A percentile compares a stretch with the other conserved stretches of the same genome.
phyloP scores from a whole-genome alignment of 1,140 invertebrate genomes.

The Brachionus angularis region DNA sequence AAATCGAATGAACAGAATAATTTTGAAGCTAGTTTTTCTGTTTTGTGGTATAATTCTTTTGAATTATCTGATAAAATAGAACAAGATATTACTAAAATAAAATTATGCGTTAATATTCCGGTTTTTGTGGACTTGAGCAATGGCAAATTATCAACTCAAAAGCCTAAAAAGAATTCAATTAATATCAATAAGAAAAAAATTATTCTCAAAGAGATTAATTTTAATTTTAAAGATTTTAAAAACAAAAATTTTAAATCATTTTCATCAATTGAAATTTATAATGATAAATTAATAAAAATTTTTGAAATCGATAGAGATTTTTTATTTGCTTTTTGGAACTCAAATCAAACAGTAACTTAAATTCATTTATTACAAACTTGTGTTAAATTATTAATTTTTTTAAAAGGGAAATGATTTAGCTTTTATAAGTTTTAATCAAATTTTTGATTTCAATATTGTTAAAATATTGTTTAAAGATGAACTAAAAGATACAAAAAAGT shows the following conservation, averaged over 20 bases:
- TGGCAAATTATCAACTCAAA: neutral
- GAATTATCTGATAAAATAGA: neutral
- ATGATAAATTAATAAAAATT: neutral
- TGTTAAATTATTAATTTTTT: neutral
- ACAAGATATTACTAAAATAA: constrained; percentile 5
- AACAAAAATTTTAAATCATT: no score
- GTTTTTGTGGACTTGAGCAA: constrained; percentile 9
- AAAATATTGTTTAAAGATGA: neutral
- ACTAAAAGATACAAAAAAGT: neutral
- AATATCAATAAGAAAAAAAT: constrained; percentile 3
- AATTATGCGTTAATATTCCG: neutral
- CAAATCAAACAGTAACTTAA: neutral
- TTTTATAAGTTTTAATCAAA: constrained; percentile 16
- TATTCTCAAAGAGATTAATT: neutral
- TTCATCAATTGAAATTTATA: neutral
- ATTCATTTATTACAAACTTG: neutral
- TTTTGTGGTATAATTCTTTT: neutral
- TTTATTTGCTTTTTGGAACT: constrained; percentile 25
- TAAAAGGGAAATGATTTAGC: neutral
- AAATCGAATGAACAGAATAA: neutral
- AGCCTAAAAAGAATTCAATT: neutral
- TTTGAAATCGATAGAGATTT: neutral
- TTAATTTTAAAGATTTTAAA: neutral
- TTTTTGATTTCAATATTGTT: neutral
- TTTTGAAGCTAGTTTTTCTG: constrained; percentile 7